Base-by-base conservation (phyloP, 2,797 vertebrate species). In the Benthosema pterotum region DNA sequence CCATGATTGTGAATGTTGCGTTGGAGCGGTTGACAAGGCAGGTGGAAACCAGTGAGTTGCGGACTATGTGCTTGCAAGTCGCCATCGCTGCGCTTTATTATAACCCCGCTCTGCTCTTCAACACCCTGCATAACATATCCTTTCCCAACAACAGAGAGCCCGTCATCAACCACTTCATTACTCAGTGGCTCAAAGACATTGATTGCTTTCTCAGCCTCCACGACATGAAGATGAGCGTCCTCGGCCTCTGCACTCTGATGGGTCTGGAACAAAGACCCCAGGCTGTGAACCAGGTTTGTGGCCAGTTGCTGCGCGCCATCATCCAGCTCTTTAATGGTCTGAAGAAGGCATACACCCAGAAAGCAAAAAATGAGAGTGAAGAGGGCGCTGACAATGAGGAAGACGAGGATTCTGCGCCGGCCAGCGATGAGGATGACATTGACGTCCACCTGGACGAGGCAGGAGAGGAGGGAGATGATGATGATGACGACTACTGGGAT, bases 41-140 rank as follows among this genome's bases (percentile, higher is more conserved):
- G 86, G 98, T 99, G 72, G 99, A 99, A 91, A 99, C 98, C 59
- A 99, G 98, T 38, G 98, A 99, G 85, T 91, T 99, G 83, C 90
- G 97, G 92, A 99, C 98, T 6, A 99, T 99, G 98, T 99, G 97
- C 88, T 93, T 99, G 87, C 98, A 99, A 88, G 97, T 99, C 90
- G 96, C 97, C 86, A 99, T 99, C 47, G 97, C 96, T 77, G 97
- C 94, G 47, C 93, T 99, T 62, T 99, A 99, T 79, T 99, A 99
- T 87, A 99, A 95, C 82, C 98, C 97, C 68, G 93, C 94, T 51
- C 92, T 99, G 13, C 93, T 99, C 51, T 93, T 99, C 79, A 99
- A 96, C 87, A 98, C 97, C 0, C 82, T 99, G 90, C 97, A 99
- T 92, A 99, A 97, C 67, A 94, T 99, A 62, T 96, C 96, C 64